These are phyloP conservation scores for Timema podura DNA, from an alignment of 2,888 invertebrate species.

Conservation along the genomic window DNA sequence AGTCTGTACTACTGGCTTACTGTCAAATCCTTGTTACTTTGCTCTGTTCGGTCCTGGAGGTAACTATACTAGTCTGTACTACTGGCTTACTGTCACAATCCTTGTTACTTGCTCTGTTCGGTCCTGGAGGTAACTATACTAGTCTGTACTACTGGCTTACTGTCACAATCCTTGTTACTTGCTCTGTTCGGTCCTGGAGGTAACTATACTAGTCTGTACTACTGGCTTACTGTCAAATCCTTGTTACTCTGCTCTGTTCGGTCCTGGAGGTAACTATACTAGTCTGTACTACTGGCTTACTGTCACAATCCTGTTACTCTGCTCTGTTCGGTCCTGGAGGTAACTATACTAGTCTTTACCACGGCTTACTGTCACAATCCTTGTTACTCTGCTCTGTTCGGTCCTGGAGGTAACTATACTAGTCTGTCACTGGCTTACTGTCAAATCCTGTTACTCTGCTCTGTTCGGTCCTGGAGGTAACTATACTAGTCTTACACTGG, in stretches of 20 bases:
- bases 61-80: no score
- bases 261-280: slow-evolving; percentile 54
- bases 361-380: slow-evolving; percentile 67
- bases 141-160: no score
- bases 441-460: slow-evolving; percentile 62
- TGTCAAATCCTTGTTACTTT: slow-evolving; percentile 66
- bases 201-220: no score
- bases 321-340: slow-evolving; percentile 63
- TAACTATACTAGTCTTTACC: no score
- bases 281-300: no score
- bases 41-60: slow-evolving; percentile 63
- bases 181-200: slow-evolving; percentile 63
- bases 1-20: no score
- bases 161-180: slow-evolving; percentile 64
- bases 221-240: slow-evolving; percentile 69
- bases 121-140: slow-evolving; percentile 54
- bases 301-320: slow-evolving; percentile 63
- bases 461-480: slow-evolving; percentile 60
- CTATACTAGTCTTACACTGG: no score
- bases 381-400: slow-evolving; percentile 63
- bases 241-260: slow-evolving; percentile 63
- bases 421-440: no score
- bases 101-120: slow-evolving; percentile 64
- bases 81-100: slow-evolving; percentile 66
- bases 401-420: slow-evolving; percentile 54